A percentile compares a stretch with the other conserved stretches of the same genome.
Conservation (phyloP, 2,113 vertebrate genomes). For the Ranitomeya imitator region DNA sequence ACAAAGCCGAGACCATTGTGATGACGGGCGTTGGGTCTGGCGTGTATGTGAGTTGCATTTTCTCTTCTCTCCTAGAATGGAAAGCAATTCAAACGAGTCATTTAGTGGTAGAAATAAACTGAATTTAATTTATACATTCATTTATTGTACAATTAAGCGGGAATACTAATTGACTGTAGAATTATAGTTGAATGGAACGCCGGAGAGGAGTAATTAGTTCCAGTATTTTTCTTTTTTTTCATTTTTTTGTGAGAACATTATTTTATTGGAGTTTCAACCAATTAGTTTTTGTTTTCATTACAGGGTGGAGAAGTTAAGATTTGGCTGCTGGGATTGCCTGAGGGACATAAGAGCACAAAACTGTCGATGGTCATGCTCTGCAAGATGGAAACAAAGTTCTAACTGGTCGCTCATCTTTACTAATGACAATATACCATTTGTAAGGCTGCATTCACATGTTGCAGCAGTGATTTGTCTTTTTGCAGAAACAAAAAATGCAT, state of each 20-base stretch:
- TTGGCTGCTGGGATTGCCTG: conserved; percentile 33
- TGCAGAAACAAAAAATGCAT: too few relatives aligned
- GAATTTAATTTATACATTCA: conserved; percentile 68
- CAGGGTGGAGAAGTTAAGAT: conserved; percentile 59
- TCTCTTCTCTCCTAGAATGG: conserved; percentile 56
- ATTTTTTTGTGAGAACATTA: conserved; percentile 57
- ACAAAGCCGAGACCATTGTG: conserved; percentile 57
- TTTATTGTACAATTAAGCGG: conserved; percentile 69
- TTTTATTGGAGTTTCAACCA: conserved; percentile 61
- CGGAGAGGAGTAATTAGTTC: conserved; percentile 63
- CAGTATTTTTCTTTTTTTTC: conserved; percentile 56
- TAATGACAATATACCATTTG: background rate
- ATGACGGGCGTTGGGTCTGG: conserved; percentile 56
- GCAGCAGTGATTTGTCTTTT: too few relatives aligned
- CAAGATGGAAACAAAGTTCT: background rate
- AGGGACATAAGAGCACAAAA: background rate
- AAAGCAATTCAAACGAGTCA: conserved; percentile 66
- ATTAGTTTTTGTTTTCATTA: conserved; percentile 59
- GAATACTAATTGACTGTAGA: conserved; percentile 64
- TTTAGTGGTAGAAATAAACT: conserved; percentile 64
- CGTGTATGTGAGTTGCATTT: conserved; percentile 11
- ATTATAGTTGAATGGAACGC: conserved; percentile 63
- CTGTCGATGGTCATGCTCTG: background rate
- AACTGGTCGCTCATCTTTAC: background rate
- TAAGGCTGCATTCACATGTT: too few relatives aligned